These are phyloP conservation scores for Phoeniculus purpureus DNA, from an alignment of 2,797 vertebrate species.

Conservation along the genomic window DNA sequence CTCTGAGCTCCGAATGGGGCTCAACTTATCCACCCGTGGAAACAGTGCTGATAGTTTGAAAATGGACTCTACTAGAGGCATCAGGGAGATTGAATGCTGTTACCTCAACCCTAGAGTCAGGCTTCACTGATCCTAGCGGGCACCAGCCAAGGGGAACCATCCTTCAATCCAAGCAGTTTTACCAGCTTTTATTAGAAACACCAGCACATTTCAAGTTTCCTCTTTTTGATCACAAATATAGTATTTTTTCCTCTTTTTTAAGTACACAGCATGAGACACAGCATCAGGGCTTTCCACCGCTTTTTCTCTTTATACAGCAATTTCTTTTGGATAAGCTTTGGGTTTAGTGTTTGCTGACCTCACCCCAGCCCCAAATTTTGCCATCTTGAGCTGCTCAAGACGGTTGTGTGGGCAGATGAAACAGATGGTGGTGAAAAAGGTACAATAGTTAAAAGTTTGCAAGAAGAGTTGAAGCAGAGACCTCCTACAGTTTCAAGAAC, in stretches of 20 bases:
- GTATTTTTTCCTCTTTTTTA: constrained; percentile 69
- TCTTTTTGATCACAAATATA: constrained; percentile 80
- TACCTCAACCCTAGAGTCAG: background rate
- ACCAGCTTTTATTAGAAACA: constrained; percentile 82
- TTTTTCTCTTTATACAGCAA: constrained; percentile 42
- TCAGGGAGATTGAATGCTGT: background rate
- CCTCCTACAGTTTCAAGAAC: background rate
- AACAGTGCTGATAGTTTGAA: background rate
- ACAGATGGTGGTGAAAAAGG: constrained; percentile 19
- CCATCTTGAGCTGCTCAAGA: constrained; percentile 64
- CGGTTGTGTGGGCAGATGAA: constrained; percentile 29
- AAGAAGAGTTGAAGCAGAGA: constrained; percentile 36
- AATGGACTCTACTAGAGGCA: background rate
- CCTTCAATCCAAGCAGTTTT: constrained; percentile 76
- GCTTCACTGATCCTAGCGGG: constrained; percentile 15
- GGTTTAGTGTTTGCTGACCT: constrained; percentile 53
- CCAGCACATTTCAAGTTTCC: constrained; percentile 80
- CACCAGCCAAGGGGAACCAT: constrained; percentile 73
- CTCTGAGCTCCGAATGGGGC: background rate
- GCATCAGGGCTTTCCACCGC: constrained; percentile 61
- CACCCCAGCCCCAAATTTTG: constrained; percentile 40
- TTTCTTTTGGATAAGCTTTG: constrained; percentile 55
- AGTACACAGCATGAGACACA: constrained; percentile 77
- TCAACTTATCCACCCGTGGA: background rate
- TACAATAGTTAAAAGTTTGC: constrained; percentile 21